Evolutionary conservation across 2,113 vertebrate species (phyloP).

Genomic region (Proterorhinus semilunaris): DNA sequence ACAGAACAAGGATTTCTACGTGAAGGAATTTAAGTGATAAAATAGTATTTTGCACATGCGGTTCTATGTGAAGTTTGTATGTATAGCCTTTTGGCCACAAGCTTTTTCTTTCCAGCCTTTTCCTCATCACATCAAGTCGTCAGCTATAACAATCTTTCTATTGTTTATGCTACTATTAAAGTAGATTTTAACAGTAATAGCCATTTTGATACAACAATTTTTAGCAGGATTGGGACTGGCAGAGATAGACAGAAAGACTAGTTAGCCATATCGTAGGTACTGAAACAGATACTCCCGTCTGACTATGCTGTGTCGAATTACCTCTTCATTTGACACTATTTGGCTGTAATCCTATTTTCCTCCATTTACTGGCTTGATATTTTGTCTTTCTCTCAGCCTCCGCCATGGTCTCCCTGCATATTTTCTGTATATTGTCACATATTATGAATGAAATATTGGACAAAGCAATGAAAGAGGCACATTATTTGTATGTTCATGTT

Average conservation of each 20-base stretch:
- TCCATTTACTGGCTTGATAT: too few species aligned
- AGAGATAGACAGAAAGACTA: too few species aligned
- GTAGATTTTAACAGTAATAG: too few species aligned
- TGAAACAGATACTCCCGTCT: too few species aligned
- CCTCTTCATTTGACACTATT: too few species aligned
- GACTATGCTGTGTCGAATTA: too few species aligned
- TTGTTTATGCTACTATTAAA: background rate
- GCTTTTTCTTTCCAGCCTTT: background rate
- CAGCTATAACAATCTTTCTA: background rate
- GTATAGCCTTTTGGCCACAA: background rate
- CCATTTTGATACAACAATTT: too few species aligned
- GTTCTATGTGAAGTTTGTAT: background rate
- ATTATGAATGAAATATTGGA: background rate
- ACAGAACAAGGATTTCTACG: conserved; percentile 23
- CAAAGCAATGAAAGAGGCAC: conserved; percentile 6
- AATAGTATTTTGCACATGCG: background rate
- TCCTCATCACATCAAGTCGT: background rate
- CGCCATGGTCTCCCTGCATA: too few species aligned
- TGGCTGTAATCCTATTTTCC: too few species aligned
- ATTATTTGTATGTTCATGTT: conserved; percentile 6
- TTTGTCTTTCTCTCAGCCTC: too few species aligned
- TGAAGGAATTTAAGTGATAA: conserved; percentile 20
- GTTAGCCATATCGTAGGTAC: too few species aligned
- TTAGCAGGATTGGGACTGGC: too few species aligned
- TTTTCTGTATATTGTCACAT: background rate